Conservation (phyloP, 2,113 vertebrate species). For the Reinhardtius hippoglossoides region DNA sequence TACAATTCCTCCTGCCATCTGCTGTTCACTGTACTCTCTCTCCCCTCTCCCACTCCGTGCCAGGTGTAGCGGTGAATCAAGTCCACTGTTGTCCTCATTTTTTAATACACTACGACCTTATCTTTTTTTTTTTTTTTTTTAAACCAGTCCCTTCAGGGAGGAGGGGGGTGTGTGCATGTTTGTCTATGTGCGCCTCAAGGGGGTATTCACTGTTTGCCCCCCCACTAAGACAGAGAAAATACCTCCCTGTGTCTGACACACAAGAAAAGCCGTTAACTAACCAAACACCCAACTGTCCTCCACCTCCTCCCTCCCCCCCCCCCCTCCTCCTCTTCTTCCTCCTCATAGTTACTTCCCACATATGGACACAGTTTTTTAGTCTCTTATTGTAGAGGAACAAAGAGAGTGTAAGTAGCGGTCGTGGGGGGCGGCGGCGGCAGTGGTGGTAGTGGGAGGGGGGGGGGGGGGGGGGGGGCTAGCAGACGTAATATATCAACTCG, state of each 20-base stretch:
- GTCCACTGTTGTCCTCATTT: conserved; percentile 34
- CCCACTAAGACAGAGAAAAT: conserved; percentile 55
- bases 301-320: conserved; percentile 9
- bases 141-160: conserved; percentile 30
- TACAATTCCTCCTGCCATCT: conserved; percentile 17
- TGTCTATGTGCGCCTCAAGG: conserved; percentile 36
- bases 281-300: conserved; percentile 40
- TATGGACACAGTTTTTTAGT: conserved; percentile 74
- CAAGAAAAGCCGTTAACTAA: conserved; percentile 74
- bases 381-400: conserved; percentile 71
- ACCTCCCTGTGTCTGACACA: conserved; percentile 61
- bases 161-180: conserved; percentile 3
- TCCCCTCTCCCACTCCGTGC: background rate
- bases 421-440: conserved; percentile 4
- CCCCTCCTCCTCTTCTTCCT: conserved; percentile 1
- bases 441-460: background rate
- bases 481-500: conserved; percentile 62
- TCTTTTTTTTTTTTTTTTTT: conserved; percentile 3
- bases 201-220: conserved; percentile 53
- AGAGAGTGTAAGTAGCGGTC: conserved; percentile 61
- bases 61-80: conserved; percentile 34
- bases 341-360: conserved; percentile 57
- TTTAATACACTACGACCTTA: conserved; percentile 19
- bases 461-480: background rate
- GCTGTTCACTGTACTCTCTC: conserved; percentile 1